Percentiles rank a stretch among this genome's conserved stretches.
phyloP scores from a whole-genome alignment of 2,797 vertebrate species.

The Silurus aristotelis region DNA sequence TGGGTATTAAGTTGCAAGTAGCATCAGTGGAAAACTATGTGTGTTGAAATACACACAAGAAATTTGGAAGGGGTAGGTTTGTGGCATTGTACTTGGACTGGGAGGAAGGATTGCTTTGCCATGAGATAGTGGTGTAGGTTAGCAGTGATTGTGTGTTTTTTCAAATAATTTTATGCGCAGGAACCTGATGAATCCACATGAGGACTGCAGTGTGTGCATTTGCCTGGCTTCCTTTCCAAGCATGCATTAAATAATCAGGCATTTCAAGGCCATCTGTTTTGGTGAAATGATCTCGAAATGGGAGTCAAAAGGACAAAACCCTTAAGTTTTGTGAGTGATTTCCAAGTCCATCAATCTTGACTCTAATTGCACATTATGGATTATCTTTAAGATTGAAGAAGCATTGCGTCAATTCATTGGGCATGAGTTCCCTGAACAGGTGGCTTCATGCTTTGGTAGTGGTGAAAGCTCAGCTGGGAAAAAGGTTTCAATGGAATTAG shows the following conservation, averaged over 20 bases:
- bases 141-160: background rate
- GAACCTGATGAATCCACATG: background rate
- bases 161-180: background rate
- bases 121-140: conserved; percentile 8
- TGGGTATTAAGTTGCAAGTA: conserved; percentile 23
- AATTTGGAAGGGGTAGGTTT: conserved; percentile 2
- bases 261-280: conserved; percentile 31
- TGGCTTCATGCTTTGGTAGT: conserved; percentile 33
- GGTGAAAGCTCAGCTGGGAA: conserved; percentile 18
- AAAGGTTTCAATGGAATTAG: conserved; percentile 11
- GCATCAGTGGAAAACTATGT: conserved; percentile 20
- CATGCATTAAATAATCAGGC: conserved; percentile 36
- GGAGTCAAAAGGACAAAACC: conserved; percentile 26
- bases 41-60: conserved; percentile 12
- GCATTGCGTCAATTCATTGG: conserved; percentile 21
- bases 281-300: conserved; percentile 6
- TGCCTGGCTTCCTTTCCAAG: conserved; percentile 19
- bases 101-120: background rate
- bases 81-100: background rate
- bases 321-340: conserved; percentile 6
- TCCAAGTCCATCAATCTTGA: conserved; percentile 2
- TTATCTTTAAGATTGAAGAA: conserved; percentile 10
- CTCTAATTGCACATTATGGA: conserved; percentile 28
- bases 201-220: conserved; percentile 4
- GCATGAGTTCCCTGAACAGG: conserved; percentile 31